phyloP scores from a whole-genome alignment of 2,797 vertebrate species.

The Austrolebias charrua region DNA sequence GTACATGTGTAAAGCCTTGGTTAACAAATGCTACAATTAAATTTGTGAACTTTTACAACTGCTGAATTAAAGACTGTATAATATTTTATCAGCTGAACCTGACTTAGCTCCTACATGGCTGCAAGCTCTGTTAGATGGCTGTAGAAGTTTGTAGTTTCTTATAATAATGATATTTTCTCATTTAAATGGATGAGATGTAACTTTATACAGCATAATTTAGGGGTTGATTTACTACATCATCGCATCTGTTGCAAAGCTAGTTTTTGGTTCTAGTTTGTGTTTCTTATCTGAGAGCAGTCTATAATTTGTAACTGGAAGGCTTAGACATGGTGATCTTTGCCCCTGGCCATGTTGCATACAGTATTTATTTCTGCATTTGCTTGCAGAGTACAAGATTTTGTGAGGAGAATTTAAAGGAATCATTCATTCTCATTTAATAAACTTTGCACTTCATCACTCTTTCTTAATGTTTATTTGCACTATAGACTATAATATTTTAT shows the following conservation, averaged over 20 bases:
- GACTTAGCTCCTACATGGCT: background rate
- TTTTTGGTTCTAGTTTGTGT: background rate
- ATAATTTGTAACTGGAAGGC: background rate
- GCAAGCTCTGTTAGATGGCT: background rate
- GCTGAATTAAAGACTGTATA: background rate
- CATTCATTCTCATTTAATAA: background rate
- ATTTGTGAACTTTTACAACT: background rate
- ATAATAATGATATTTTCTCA: background rate
- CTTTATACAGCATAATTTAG: background rate
- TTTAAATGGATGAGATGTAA: background rate
- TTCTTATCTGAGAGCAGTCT: background rate
- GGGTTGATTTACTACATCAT: background rate
- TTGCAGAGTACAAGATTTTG: background rate
- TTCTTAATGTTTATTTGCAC: background rate
- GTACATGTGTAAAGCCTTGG: background rate
- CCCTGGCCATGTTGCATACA: background rate
- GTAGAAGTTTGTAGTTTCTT: background rate
- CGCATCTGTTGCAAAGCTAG: background rate
- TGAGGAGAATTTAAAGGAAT: background rate
- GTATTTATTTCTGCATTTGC: background rate
- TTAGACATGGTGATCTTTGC: conserved; percentile 1
- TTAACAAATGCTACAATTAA: background rate
- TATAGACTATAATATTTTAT: no score
- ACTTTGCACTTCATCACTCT: background rate
- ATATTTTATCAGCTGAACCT: background rate